Base-by-base conservation (phyloP, 2,797 vertebrate genomes). In the Scomberomorus guttatus region DNA sequence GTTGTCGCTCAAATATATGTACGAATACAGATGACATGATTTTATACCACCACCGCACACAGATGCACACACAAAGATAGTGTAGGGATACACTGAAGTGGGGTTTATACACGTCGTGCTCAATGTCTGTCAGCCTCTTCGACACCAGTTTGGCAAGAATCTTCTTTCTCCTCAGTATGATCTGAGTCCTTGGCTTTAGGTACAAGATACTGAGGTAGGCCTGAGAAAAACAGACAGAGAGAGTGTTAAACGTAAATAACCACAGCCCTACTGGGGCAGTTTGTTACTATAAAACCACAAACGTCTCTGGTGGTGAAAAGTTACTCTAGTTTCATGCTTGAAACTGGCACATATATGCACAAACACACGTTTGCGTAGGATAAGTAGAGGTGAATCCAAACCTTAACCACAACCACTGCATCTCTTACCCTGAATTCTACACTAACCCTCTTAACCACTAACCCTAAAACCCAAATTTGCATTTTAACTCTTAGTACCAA, bases 121-220 rank as follows among this genome's bases (percentile, higher is more conserved):
- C 96, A 7, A 94, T 89, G 54, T 91, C 82, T 1, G 82, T 92
- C 83, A 97, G 90, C 74, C 92, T 96, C 89, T 95, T 96, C 6
- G 95, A 90, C 39, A 97, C 94, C 81, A 97, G 89, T 81, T 94
- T 95, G 39, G 94, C 90, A 61, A 90, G 92, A 84, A 96, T 94
- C 83, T 96, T 96, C 93, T 94, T 95, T 72, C 95, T 92, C 80
- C 95, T 85, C 55, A 97, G 91, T 72, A 96, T 77, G 54, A 97
- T 93, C 85, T 97, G 96, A 74, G 94, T 95, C 65, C 94, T 92
- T 13, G 96, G 96, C 86, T 97, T 97, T 91, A 97, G 92, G 80
- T 97, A 96, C 50, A 97, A 90, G 87, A 96, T 94, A 77, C 95
- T 93, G 86, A 96, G 95, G 86, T 96, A 96, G 14, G 94, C 95